Percentiles rank a stretch among this genome's conserved stretches.
Evolutionary conservation across 2,888 invertebrate species (phyloP).

Genomic region (Drosophila tanythrix): DNA sequence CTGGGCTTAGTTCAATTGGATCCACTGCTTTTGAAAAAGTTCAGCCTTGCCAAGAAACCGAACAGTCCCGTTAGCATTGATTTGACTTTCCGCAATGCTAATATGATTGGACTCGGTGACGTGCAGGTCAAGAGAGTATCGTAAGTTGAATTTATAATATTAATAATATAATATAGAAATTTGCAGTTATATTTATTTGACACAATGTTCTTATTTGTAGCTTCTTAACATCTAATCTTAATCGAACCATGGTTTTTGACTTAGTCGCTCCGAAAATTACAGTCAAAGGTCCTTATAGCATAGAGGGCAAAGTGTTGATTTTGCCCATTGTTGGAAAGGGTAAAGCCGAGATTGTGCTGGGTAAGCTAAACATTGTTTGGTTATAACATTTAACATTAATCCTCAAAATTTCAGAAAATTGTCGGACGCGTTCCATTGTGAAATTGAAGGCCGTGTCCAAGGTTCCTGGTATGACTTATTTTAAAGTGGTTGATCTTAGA

Average conservation of each 20-base stretch:
- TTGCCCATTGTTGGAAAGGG: slow-evolving; percentile 81
- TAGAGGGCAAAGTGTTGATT: slow-evolving; percentile 78
- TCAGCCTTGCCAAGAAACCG: slow-evolving; percentile 73
- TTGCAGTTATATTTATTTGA: neutral
- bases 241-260: slow-evolving; percentile 60
- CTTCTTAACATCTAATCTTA: slow-evolving; percentile 64
- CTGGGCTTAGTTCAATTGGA: slow-evolving; percentile 78
- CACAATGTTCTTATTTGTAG: slow-evolving; percentile 41
- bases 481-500: slow-evolving; percentile 50
- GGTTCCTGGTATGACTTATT: slow-evolving; percentile 56
- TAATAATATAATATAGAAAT: too few species aligned
- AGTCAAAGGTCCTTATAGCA: slow-evolving; percentile 76
- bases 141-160: slow-evolving; percentile 56
- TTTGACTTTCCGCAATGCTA: slow-evolving; percentile 76
- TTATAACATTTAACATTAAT: neutral
- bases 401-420: slow-evolving; percentile 26
- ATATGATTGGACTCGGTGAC: slow-evolving; percentile 72
- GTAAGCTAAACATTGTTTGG: slow-evolving; percentile 47
- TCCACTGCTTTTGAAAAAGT: slow-evolving; percentile 78
- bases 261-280: slow-evolving; percentile 64
- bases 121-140: slow-evolving; percentile 47
- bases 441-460: slow-evolving; percentile 52
- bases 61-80: slow-evolving; percentile 82
- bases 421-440: slow-evolving; percentile 36
- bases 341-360: slow-evolving; percentile 58